phyloP scores from a whole-genome alignment of 2,888 invertebrate genomes.

The Chrysolina americana region DNA sequence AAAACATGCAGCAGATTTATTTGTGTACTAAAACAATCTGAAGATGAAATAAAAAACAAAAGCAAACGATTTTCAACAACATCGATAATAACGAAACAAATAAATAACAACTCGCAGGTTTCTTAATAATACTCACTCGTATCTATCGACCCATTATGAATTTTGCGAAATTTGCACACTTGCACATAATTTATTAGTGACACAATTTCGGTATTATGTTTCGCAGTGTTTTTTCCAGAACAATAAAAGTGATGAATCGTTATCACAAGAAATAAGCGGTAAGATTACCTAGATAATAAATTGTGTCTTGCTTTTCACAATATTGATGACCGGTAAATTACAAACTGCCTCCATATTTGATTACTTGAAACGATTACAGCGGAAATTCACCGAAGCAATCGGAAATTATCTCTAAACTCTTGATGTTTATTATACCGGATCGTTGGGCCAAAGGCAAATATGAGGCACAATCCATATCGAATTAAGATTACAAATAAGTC shows the following conservation, averaged over 20 bases:
- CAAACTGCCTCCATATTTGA: not conserved
- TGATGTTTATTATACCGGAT: not conserved
- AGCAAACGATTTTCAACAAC: too few species aligned
- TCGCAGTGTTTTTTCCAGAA: not conserved
- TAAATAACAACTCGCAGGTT: not conserved
- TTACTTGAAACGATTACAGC: not conserved
- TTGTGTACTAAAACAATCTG: too few species aligned
- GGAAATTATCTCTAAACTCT: too few species aligned
- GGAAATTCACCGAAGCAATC: not conserved
- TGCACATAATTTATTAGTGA: not conserved
- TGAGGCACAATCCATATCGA: not conserved
- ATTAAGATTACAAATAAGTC: too few species aligned
- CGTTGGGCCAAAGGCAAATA: not conserved
- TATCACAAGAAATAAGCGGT: not conserved
- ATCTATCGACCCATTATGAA: not conserved
- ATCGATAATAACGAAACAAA: too few species aligned
- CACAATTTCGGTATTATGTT: not conserved
- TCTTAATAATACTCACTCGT: not conserved
- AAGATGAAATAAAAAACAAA: too few species aligned
- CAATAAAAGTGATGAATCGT: slow-evolving; percentile 5
- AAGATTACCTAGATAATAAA: not conserved
- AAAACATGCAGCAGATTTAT: too few species aligned
- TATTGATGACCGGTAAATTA: not conserved
- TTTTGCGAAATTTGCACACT: not conserved
- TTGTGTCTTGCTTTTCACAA: not conserved